A percentile compares a stretch with the other conserved stretches of the same genome.
These are phyloP conservation scores for Planiliza haematocheilus DNA, from an alignment of 2,113 vertebrate genomes.

Conservation along the genomic window DNA sequence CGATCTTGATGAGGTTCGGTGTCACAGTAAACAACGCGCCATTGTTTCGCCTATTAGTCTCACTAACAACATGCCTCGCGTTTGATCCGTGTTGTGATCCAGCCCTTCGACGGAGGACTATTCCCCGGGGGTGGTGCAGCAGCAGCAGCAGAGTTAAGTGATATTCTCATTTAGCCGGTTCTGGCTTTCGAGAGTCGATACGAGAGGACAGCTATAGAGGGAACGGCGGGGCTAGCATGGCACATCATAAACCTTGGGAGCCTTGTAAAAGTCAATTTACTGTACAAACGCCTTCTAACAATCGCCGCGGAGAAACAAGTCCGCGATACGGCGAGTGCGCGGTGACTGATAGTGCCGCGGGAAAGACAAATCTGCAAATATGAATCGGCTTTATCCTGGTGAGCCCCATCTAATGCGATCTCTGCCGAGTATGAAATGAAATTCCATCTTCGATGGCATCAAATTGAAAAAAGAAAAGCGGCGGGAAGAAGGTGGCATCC, in stretches of 20 bases:
- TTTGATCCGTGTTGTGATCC: slow-evolving; percentile 74
- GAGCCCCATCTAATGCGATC: slow-evolving; percentile 73
- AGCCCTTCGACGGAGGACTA: slow-evolving; percentile 75
- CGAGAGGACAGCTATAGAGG: slow-evolving; percentile 44
- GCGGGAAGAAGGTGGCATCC: slow-evolving; percentile 66
- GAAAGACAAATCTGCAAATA: slow-evolving; percentile 69
- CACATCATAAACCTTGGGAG: slow-evolving; percentile 64
- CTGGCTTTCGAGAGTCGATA: slow-evolving; percentile 45
- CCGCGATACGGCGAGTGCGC: slow-evolving; percentile 18
- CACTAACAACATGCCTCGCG: slow-evolving; percentile 53
- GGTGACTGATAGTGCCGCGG: slow-evolving; percentile 65
- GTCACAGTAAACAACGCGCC: slow-evolving; percentile 44
- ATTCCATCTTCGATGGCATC: slow-evolving; percentile 69
- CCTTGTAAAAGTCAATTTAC: slow-evolving; percentile 74
- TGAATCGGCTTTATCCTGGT: slow-evolving; percentile 69
- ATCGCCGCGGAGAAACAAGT: slow-evolving; percentile 49
- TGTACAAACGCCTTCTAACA: slow-evolving; percentile 62
- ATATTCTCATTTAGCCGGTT: slow-evolving; percentile 72
- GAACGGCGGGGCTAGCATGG: slow-evolving; percentile 56
- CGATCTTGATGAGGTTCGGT: slow-evolving; percentile 59
- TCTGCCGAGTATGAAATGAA: slow-evolving; percentile 69
- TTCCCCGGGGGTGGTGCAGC: slow-evolving; percentile 76
- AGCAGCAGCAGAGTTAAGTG: slow-evolving; percentile 66
- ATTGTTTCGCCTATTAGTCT: slow-evolving; percentile 64
- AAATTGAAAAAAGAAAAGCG: slow-evolving; percentile 70